A percentile compares a stretch with the other conserved stretches of the same genome.
Evolutionary conservation across 2,113 vertebrate species (phyloP).

Genomic region (Synodontis membranacea): DNA sequence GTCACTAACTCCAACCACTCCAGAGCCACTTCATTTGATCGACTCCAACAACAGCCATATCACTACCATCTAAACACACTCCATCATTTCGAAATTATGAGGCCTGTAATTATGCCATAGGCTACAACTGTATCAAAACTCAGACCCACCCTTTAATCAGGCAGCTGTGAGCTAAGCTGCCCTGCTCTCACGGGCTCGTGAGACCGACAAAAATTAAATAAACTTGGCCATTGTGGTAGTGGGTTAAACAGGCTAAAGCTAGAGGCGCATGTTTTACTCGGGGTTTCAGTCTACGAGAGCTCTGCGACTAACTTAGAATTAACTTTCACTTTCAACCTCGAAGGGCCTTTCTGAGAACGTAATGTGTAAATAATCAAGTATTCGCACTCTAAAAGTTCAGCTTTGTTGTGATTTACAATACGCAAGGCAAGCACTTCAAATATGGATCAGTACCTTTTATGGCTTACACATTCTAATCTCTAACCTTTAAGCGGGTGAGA

Average conservation of each 20-base stretch:
- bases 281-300: slow-evolving; percentile 33
- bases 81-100: slow-evolving; percentile 19
- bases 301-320: not conserved
- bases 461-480: not conserved
- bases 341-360: not conserved
- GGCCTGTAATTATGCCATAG: slow-evolving; percentile 45
- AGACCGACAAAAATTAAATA: slow-evolving; percentile 13
- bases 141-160: slow-evolving; percentile 50
- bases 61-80: slow-evolving; percentile 44
- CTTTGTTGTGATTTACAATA: not conserved
- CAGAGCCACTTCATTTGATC: slow-evolving; percentile 30
- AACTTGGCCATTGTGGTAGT: slow-evolving; percentile 9
- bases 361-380: not conserved
- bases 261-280: slow-evolving; percentile 19
- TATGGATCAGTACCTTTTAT: not conserved
- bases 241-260: slow-evolving; percentile 17
- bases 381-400: not conserved
- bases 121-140: slow-evolving; percentile 45
- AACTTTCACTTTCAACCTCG: not conserved
- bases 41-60: slow-evolving; percentile 35
- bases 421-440: not conserved
- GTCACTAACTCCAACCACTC: not conserved
- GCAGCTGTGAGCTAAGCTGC: slow-evolving; percentile 18
- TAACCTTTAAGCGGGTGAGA: not conserved
- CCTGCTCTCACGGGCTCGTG: slow-evolving; percentile 23